These are phyloP conservation scores for Acronicta leporina DNA, from an alignment of 2,888 invertebrate species.

Conservation along the genomic window DNA sequence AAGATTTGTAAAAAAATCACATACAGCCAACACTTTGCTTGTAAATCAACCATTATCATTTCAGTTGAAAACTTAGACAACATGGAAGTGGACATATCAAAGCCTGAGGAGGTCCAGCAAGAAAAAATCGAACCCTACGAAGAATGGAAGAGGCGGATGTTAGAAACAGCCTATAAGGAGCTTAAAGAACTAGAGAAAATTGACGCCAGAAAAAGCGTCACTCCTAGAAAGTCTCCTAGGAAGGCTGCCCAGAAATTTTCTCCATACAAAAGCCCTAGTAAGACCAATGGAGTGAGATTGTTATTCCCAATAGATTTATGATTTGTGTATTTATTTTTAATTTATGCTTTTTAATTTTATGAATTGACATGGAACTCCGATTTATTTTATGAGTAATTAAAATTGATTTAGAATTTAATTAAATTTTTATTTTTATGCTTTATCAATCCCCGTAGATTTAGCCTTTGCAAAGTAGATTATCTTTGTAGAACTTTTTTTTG, in stretches of 20 bases:
- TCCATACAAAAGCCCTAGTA: constrained; percentile 72
- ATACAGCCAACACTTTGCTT: too few species aligned
- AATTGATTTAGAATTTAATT: constrained; percentile 4
- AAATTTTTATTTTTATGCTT: not conserved
- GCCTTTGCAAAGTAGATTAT: too few species aligned
- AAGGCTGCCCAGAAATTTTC: constrained; percentile 77
- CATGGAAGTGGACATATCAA: constrained; percentile 68
- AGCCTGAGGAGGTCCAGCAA: constrained; percentile 58
- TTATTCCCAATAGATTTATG: constrained; percentile 72
- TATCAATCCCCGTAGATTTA: too few species aligned
- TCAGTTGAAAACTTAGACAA: constrained; percentile 63
- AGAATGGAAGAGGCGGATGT: constrained; percentile 90
- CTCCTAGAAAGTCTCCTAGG: constrained; percentile 74
- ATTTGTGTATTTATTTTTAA: constrained; percentile 24
- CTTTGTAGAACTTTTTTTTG: too few species aligned
- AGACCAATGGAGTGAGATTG: constrained; percentile 70
- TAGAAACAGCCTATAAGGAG: constrained; percentile 83
- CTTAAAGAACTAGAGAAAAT: constrained; percentile 61
- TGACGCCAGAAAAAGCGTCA: constrained; percentile 46
- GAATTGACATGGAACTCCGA: constrained; percentile 19
- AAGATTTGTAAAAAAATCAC: too few species aligned
- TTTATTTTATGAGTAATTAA: constrained; percentile 10
- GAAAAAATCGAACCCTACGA: constrained; percentile 88
- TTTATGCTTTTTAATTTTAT: constrained; percentile 25
- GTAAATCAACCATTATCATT: not conserved